Conservation (phyloP, 2,797 vertebrate species). For the Chaetophractus vellerosus region DNA sequence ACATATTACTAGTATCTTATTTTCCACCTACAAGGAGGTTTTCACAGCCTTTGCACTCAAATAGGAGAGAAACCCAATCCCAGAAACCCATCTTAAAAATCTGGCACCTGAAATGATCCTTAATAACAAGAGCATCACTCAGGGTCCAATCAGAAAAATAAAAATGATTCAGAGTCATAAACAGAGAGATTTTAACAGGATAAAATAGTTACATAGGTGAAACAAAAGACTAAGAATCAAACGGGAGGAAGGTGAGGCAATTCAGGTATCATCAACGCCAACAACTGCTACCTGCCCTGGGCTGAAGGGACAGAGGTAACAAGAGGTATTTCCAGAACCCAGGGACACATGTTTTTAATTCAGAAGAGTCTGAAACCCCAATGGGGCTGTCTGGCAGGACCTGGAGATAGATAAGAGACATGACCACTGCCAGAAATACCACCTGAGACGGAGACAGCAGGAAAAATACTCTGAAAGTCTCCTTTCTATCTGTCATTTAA, state of each 20-base stretch:
- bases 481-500: neutral
- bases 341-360: neutral
- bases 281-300: neutral
- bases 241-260: neutral
- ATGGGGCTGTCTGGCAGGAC: neutral
- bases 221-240: neutral
- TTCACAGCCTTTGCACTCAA: neutral
- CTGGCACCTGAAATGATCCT: neutral
- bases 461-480: neutral
- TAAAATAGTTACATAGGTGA: neutral
- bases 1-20: slow-evolving; percentile 16
- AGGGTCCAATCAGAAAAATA: neutral
- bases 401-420: neutral
- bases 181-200: neutral
- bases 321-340: neutral
- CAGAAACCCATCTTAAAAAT: neutral
- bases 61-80: neutral
- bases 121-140: neutral
- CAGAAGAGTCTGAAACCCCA: neutral
- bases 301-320: neutral
- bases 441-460: neutral
- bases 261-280: neutral
- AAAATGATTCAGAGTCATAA: neutral
- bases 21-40: neutral
- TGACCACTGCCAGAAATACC: neutral